Conservation (phyloP, 2,113 vertebrate species). For the Pygoscelis antarcticus region DNA sequence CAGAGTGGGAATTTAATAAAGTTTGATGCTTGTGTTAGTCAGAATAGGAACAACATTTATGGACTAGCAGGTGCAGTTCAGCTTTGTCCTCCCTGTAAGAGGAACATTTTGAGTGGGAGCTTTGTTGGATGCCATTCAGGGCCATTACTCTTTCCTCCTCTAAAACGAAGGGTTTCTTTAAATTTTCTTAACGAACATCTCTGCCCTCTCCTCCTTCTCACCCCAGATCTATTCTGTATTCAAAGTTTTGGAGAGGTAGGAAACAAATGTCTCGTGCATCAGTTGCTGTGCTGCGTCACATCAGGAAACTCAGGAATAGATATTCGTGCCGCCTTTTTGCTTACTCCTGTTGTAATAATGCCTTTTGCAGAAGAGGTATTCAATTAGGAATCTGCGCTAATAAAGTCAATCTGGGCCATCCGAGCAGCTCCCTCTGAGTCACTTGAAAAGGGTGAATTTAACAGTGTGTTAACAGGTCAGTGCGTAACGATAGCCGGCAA, state of each 20-base stretch:
- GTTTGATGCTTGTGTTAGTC: neutral
- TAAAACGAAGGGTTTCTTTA: neutral
- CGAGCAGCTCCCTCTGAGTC: neutral
- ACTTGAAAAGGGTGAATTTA: neutral
- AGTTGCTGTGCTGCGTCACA: neutral
- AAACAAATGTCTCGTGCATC: neutral
- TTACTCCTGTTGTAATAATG: neutral
- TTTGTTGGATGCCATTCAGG: neutral
- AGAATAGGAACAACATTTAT: neutral
- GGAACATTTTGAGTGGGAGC: neutral
- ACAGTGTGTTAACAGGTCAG: neutral
- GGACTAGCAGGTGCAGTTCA: neutral
- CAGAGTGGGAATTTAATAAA: neutral
- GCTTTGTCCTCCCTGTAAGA: neutral
- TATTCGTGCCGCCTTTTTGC: neutral
- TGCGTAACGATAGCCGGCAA: neutral
- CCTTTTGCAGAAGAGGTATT: neutral
- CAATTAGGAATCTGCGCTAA: neutral
- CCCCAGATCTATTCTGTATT: neutral
- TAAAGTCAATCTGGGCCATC: neutral
- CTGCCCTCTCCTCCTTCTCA: neutral
- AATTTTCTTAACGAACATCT: neutral
- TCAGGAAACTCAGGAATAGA: neutral
- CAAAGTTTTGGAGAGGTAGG: neutral
- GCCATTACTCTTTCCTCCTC: neutral